Percentiles rank a stretch among this genome's conserved stretches.
These are phyloP conservation scores for Congeria kusceri DNA, from an alignment of 2,888 invertebrate species.

Conservation along the genomic window DNA sequence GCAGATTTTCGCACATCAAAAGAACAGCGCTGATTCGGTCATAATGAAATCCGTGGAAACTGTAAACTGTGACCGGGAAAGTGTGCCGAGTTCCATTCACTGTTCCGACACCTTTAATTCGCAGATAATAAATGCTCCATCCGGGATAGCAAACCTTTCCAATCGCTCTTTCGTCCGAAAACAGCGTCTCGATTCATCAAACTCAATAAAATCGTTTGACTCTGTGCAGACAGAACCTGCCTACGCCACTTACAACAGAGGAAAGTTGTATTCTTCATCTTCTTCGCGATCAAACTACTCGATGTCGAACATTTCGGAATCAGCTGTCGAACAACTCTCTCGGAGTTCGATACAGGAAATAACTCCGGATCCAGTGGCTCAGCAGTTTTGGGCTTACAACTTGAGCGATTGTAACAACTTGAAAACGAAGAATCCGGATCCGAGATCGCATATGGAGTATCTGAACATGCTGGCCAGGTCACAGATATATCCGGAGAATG, in stretches of 20 bases:
- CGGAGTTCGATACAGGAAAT: constrained; percentile 14
- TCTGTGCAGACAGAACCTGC: constrained; percentile 63
- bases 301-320: constrained; percentile 61
- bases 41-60: constrained; percentile 60
- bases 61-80: constrained; percentile 12
- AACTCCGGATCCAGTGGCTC: constrained; percentile 15
- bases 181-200: constrained; percentile 55
- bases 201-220: constrained; percentile 61
- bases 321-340: constrained; percentile 33
- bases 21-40: constrained; percentile 56
- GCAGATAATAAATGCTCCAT: constrained; percentile 17
- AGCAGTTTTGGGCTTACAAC: constrained; percentile 61
- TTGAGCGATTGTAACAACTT: constrained; percentile 36
- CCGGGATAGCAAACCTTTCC: background rate
- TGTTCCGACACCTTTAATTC: constrained; percentile 21
- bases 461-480: constrained; percentile 59
- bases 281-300: constrained; percentile 63
- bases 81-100: constrained; percentile 30
- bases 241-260: constrained; percentile 38
- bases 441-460: constrained; percentile 44
- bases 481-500: constrained; percentile 74
- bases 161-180: constrained; percentile 27
- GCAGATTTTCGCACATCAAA: constrained; percentile 51
- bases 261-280: constrained; percentile 59
- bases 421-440: constrained; percentile 28